Conservation (phyloP, 2,888 invertebrate genomes). For the Tethea ocularis region DNA sequence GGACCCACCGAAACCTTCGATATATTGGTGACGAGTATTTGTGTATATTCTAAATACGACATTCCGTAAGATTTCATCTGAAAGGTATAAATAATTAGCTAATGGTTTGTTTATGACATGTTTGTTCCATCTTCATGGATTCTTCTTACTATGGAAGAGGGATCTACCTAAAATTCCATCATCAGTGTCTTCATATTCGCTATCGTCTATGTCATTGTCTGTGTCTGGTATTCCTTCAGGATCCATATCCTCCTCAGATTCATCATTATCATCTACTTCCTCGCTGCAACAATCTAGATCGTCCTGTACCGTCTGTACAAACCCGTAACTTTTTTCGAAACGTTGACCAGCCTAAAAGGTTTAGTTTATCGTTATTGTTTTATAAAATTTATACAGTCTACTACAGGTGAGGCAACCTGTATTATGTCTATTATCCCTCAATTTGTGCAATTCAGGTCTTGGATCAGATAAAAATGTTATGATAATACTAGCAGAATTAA, state of each 20-base stretch:
- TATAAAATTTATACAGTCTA: not conserved
- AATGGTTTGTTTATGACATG: too few species aligned
- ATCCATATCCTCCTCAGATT: constrained; percentile 21
- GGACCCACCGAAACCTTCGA: constrained; percentile 94
- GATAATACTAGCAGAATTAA: too few species aligned
- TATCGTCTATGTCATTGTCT: not conserved
- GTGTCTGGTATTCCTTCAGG: constrained; percentile 14
- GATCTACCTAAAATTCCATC: not conserved
- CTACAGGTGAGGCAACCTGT: too few species aligned
- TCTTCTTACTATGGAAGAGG: not conserved
- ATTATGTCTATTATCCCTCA: too few species aligned
- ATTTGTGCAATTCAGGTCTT: too few species aligned
- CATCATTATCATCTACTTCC: constrained; percentile 14
- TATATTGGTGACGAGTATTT: constrained; percentile 83
- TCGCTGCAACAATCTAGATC: constrained; percentile 17
- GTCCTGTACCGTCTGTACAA: constrained; percentile 40
- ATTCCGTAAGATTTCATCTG: constrained; percentile 40
- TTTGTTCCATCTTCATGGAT: too few species aligned
- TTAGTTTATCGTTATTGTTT: constrained; percentile 1
- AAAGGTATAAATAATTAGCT: constrained; percentile 21
- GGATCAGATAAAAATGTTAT: too few species aligned
- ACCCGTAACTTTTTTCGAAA: constrained; percentile 72
- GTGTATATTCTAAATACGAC: constrained; percentile 48
- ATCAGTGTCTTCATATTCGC: not conserved
- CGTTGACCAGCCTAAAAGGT: constrained; percentile 77